These are phyloP conservation scores for Oreonectes daqikongensis DNA, from an alignment of 2,797 vertebrate species.

Conservation along the genomic window DNA sequence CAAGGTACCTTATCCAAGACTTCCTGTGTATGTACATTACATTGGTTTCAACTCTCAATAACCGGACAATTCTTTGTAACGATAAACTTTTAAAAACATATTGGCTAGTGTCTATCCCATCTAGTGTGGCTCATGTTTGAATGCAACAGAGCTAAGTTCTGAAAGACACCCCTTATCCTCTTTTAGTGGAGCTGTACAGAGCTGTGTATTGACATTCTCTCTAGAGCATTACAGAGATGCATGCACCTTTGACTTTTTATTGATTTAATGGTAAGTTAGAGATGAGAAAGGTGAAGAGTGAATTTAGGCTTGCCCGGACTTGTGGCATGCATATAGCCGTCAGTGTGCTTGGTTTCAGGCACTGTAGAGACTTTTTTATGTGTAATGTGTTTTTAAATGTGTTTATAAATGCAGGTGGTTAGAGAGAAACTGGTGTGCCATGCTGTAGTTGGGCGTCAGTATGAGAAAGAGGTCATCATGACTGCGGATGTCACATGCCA, in stretches of 20 bases:
- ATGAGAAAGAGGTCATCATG: conserved; percentile 74
- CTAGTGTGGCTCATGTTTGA: conserved; percentile 31
- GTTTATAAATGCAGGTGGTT: conserved; percentile 73
- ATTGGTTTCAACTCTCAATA: neutral
- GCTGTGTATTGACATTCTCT: conserved; percentile 44
- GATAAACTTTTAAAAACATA: neutral
- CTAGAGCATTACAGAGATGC: conserved; percentile 40
- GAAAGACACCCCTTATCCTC: conserved; percentile 52
- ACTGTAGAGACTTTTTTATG: neutral
- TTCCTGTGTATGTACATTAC: neutral
- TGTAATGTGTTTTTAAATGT: conserved; percentile 30
- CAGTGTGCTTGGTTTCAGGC: conserved; percentile 2
- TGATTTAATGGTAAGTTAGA: conserved; percentile 50
- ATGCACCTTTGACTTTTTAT: conserved; percentile 45
- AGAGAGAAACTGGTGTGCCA: conserved; percentile 81
- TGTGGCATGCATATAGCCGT: conserved; percentile 10
- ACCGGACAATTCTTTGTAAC: neutral
- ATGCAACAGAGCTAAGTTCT: conserved; percentile 39
- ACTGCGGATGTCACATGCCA: conserved; percentile 77
- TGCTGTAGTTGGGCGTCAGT: conserved; percentile 70
- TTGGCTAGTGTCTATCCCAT: neutral
- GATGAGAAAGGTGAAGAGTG: conserved; percentile 50
- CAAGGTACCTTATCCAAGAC: conserved; percentile 69
- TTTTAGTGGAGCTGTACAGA: conserved; percentile 25
- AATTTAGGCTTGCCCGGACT: conserved; percentile 34